Evolutionary conservation across 1,140 invertebrate species (phyloP).

Genomic region (Nephotettix cincticeps): DNA sequence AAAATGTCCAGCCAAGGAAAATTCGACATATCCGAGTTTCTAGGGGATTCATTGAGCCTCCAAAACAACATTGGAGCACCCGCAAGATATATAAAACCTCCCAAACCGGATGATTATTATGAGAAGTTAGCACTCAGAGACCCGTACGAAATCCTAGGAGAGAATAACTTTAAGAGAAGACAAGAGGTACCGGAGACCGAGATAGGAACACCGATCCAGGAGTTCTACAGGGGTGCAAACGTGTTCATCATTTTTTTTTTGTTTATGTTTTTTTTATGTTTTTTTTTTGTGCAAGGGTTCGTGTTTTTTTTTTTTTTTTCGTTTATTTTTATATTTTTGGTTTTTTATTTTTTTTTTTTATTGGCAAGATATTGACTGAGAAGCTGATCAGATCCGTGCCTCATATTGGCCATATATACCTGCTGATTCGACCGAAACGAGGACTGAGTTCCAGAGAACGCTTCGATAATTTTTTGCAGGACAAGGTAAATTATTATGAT

Average conservation of each 20-base stretch:
- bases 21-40: not conserved
- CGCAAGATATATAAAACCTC: not conserved
- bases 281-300: too few relatives aligned
- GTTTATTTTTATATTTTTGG: too few relatives aligned
- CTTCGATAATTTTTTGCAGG: conserved; percentile 66
- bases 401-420: conserved; percentile 69
- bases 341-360: too few relatives aligned
- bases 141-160: not conserved
- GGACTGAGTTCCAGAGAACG: conserved; percentile 68
- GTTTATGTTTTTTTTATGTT: too few relatives aligned
- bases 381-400: conserved; percentile 79
- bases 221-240: conserved; percentile 46
- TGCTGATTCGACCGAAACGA: conserved; percentile 76
- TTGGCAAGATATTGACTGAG: conserved; percentile 79
- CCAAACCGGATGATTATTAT: not conserved
- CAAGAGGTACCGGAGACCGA: not conserved
- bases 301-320: too few relatives aligned
- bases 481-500: conserved; percentile 57
- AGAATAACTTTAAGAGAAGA: not conserved
- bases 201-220: conserved; percentile 41
- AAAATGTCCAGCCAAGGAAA: too few relatives aligned
- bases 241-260: conserved; percentile 83
- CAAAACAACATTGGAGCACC: not conserved
- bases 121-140: not conserved
- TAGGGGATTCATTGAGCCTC: not conserved